A percentile compares a stretch with the other conserved stretches of the same genome.
Conservation (phyloP, 2,888 invertebrate species). For the Mactromeris polynyma region DNA sequence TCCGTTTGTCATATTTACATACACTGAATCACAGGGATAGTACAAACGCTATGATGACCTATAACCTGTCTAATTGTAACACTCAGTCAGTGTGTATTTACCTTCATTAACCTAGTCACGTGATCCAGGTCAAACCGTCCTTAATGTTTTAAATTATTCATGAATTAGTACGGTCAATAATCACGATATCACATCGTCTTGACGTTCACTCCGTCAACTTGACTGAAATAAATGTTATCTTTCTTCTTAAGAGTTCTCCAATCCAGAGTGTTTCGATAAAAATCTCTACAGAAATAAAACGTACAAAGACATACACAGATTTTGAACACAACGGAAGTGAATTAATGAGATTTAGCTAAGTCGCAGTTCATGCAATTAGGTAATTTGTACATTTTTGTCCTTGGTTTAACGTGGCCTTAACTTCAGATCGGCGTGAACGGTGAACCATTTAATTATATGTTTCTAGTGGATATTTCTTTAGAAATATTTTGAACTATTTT, state of each 20-base stretch:
- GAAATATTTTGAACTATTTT: not conserved
- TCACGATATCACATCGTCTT: not conserved
- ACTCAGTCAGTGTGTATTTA: not conserved
- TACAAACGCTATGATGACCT: not conserved
- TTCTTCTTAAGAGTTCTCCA: not conserved
- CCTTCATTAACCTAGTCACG: conserved; percentile 5
- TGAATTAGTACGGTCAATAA: not conserved
- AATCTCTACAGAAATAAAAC: not conserved
- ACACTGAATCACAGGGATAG: not conserved
- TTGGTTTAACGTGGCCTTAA: not conserved
- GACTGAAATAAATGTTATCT: conserved; percentile 12
- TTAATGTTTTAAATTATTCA: conserved; percentile 1
- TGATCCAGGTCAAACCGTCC: not conserved
- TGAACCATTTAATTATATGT: not conserved
- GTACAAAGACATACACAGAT: not conserved
- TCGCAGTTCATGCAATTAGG: not conserved
- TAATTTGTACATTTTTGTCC: not conserved
- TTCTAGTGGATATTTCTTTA: not conserved
- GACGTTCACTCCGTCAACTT: not conserved
- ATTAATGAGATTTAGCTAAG: not conserved
- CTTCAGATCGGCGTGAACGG: not conserved
- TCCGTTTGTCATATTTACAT: not conserved
- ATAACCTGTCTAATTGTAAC: not conserved
- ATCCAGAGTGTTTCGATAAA: not conserved
- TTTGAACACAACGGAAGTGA: not conserved